Base-by-base conservation (phyloP, 2,888 invertebrate species). In the Odontothrips loti region DNA sequence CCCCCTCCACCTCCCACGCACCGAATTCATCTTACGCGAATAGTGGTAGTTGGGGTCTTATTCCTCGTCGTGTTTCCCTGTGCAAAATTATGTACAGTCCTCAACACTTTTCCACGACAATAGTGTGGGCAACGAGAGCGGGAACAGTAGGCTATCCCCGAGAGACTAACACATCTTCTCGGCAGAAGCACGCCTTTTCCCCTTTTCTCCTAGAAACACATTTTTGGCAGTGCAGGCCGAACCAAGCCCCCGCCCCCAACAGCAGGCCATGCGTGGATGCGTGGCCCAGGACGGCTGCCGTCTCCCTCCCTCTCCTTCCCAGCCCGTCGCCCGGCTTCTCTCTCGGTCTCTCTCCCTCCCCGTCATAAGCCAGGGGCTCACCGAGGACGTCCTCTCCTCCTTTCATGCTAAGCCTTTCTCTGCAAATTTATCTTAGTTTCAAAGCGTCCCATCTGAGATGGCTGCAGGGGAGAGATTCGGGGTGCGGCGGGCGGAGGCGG, bases 351-450 rank as follows among this genome's bases (percentile, higher is more conserved):
- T 9, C 68, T 68, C 68, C 34, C 68, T 9, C 68, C 23, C 11
- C 68, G 23, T 58, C 58, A 58, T 58, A 58, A 58, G 58, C 58
- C 58, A 15, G 58, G 58, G 58, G 58, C 58, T 15, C 58, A 15
- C 58, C 58, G 0, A 20, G 34, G 34, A 17, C 58, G 20, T 58
- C 68, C 68, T 23, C 58, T 58, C 68, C 68, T 75, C 68, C 68
- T 75, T 75, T 75, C 68, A 75, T 75, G 27, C 68, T 75, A 75
- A 75, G 68, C 68, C 68, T 75, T 75, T 27, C 68, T 75, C 68
- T 75, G 68, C 68, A 75, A 75, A 75, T 75, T 75, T 75, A 75
- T 75, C 68, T 75, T 75, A 75, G 68, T 75, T 75, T 75, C 68
- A 75, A 75, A 75, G 68, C 68, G 68, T 75, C 68, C 68, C 68